Evolutionary conservation across 2,888 invertebrate species (phyloP).

Genomic region (Griposia aprilina): DNA sequence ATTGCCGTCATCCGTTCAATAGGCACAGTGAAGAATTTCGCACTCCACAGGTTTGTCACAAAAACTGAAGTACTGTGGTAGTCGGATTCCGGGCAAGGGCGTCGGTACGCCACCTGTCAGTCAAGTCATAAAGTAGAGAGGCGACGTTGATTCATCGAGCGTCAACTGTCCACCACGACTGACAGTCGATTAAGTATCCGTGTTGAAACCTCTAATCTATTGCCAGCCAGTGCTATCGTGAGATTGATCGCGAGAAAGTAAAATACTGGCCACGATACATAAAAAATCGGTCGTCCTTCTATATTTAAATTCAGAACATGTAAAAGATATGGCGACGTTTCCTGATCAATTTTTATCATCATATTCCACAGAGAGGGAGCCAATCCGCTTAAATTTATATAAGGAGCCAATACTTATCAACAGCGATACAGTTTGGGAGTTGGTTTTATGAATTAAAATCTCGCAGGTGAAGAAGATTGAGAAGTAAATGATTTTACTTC

Average conservation of each 20-base stretch:
- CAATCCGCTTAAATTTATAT: too few species aligned
- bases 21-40: neutral
- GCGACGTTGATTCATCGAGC: conserved; percentile 58
- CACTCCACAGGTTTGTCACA: conserved; percentile 45
- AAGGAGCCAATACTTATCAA: neutral
- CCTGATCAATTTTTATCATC: neutral
- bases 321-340: neutral
- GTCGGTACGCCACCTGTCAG: conserved; percentile 46
- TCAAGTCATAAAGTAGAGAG: conserved; percentile 54
- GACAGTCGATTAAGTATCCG: conserved; percentile 60
- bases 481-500: neutral
- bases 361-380: neutral
- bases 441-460: neutral
- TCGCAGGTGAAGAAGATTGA: too few species aligned
- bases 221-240: conserved; percentile 28
- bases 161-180: conserved; percentile 54
- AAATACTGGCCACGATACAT: conserved; percentile 25
- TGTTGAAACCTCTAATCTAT: conserved; percentile 47
- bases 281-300: neutral
- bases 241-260: conserved; percentile 32
- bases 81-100: conserved; percentile 24
- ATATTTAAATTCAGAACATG: conserved; percentile 17
- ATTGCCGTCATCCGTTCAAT: neutral
- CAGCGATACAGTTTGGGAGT: too few species aligned
- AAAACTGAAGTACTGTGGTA: conserved; percentile 12